These are phyloP conservation scores for Griposia aprilina DNA, from an alignment of 2,888 invertebrate species.

Conservation along the genomic window DNA sequence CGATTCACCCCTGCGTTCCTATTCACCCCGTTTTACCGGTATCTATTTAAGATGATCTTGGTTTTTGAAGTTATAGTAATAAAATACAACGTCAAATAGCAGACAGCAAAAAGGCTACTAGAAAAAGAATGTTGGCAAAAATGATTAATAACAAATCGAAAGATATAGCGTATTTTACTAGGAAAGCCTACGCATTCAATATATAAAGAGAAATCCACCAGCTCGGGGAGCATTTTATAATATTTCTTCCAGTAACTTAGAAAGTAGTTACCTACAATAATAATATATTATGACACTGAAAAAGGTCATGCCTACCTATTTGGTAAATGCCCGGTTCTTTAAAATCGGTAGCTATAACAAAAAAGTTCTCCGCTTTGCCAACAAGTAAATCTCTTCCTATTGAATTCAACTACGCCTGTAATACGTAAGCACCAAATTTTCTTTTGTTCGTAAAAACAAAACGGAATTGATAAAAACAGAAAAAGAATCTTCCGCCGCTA, in stretches of 20 bases:
- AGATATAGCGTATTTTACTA: not conserved
- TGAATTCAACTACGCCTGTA: constrained; percentile 39
- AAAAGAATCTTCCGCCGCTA: constrained; percentile 61
- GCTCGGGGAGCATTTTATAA: not conserved
- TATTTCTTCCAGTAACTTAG: not conserved
- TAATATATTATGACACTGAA: not conserved
- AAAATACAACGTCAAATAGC: not conserved
- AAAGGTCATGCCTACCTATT: not conserved
- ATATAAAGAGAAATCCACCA: not conserved
- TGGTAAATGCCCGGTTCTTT: not conserved
- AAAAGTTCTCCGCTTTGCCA: constrained; percentile 20
- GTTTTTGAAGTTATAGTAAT: not conserved
- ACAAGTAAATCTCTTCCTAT: constrained; percentile 57
- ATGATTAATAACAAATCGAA: not conserved
- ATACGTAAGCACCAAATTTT: constrained; percentile 58
- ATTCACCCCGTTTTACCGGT: too few species aligned
- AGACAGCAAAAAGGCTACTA: not conserved
- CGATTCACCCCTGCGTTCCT: too few species aligned
- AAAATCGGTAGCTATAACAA: not conserved
- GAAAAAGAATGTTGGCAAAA: not conserved
- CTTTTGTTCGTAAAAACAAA: constrained; percentile 65
- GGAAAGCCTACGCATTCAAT: not conserved
- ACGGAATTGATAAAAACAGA: constrained; percentile 66
- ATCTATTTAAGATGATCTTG: not conserved
- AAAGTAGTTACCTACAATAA: not conserved